Percentiles rank a stretch among this genome's conserved stretches.
Evolutionary conservation across 2,113 vertebrate species (phyloP).

Genomic region (Pagrus major): DNA sequence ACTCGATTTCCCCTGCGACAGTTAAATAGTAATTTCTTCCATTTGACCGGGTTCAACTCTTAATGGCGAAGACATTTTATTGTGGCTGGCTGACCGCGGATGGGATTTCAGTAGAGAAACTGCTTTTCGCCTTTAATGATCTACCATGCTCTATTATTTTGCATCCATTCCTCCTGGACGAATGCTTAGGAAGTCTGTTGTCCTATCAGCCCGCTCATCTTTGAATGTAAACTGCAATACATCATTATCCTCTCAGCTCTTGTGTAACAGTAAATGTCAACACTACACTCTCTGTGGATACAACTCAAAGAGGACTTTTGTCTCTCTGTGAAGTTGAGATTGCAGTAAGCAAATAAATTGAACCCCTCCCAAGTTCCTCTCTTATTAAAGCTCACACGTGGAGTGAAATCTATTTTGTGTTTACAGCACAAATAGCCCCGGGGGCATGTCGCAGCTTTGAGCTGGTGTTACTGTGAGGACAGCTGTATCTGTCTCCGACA

Average conservation of each 20-base stretch:
- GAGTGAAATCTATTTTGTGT: neutral
- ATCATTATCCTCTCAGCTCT: neutral
- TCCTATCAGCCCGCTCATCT: neutral
- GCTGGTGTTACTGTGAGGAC: constrained; percentile 29
- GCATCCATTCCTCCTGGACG: neutral
- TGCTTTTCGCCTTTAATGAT: neutral
- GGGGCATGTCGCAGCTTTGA: neutral
- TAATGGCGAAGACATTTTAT: constrained; percentile 24
- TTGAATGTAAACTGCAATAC: neutral
- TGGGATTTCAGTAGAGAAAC: neutral
- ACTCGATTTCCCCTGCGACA: neutral
- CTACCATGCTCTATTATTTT: neutral
- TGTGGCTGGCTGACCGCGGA: neutral
- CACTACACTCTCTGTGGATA: neutral
- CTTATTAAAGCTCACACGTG: neutral
- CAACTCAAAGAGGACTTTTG: neutral
- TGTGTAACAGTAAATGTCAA: neutral
- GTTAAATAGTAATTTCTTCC: constrained; percentile 20
- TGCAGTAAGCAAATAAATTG: neutral
- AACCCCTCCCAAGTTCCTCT: accelerated
- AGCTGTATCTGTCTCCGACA: constrained; percentile 50
- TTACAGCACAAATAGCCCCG: constrained; percentile 7
- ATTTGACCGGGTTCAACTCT: constrained; percentile 6
- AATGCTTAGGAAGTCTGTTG: neutral
- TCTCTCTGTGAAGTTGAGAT: neutral